Base-by-base conservation (phyloP, 2,888 invertebrate species). In the Monoplex corrugatus region DNA sequence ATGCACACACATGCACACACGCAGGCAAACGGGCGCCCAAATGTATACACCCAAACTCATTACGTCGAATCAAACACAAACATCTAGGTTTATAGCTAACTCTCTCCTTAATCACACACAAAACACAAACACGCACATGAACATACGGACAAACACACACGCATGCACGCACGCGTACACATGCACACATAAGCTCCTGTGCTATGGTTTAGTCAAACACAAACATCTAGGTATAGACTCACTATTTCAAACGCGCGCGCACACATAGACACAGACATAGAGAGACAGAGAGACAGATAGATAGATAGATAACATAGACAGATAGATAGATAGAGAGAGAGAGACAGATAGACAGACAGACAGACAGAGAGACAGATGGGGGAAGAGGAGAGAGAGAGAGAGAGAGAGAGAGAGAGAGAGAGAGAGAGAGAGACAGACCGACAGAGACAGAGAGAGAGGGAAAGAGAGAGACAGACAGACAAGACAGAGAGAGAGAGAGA, bases 371-470 rank as follows among this genome's bases (percentile, higher is more conserved):
- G 72, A 75, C 35, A 75, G 72, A 68, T 23, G n/a, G 68, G n/a
- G 68, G n/a, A n/a, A 68, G 10, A 10, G 2, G 72, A 75, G 72
- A 75, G 72, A 75, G 72, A 75, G 72, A 75, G 72, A 75, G 72
- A 75, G 72, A 75, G 72, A 75, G 72, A 75, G 72, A 75, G 72
- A 68, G 68, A 68, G 68, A 68, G 68, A 68, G 68, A 68, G 10
- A 10, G 2, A 1, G 6, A 68, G 28, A 68, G 28, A 10, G 6
- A 68, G 68, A 8, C 19, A 6, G 23, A 8, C 23, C 50, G 16
- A 50, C 16, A 13, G 8, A 50, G 50, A 50, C 16, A 13, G 16
- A 50, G 8, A 16, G 16, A 16, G 50, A 50, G 50, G 16, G 50
- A 50, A 16, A 50, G 50, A 50, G 50, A 50, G 50, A 50, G 50